Conservation (phyloP, 2,797 vertebrate species). For the Tiaroga cobitis region DNA sequence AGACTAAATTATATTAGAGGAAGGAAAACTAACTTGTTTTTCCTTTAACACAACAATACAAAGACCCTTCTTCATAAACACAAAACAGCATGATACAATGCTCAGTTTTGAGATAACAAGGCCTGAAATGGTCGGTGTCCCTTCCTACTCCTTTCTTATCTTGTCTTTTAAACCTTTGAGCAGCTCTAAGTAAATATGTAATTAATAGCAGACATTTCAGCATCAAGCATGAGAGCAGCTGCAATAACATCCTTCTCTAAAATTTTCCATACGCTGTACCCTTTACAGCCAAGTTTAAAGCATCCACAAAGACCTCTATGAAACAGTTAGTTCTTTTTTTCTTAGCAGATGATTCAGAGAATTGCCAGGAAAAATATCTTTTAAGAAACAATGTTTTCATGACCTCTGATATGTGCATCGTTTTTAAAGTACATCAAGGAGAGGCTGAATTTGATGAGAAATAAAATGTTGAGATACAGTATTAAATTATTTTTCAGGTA, state of each 20-base stretch:
- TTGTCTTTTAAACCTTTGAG: slow-evolving; percentile 56
- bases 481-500: background rate
- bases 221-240: slow-evolving; percentile 72
- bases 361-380: slow-evolving; percentile 26
- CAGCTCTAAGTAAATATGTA: slow-evolving; percentile 61
- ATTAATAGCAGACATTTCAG: slow-evolving; percentile 59
- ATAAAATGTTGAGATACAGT: background rate
- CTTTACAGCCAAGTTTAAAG: slow-evolving; percentile 37
- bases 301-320: slow-evolving; percentile 6
- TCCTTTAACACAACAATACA: slow-evolving; percentile 32
- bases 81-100: slow-evolving; percentile 32
- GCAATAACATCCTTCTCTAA: slow-evolving; percentile 76
- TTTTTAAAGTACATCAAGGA: slow-evolving; percentile 8
- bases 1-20: slow-evolving; percentile 16
- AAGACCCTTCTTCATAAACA: slow-evolving; percentile 44
- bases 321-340: slow-evolving; percentile 57
- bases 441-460: background rate
- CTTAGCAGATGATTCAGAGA: background rate
- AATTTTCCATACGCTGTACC: slow-evolving; percentile 71
- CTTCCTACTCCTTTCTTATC: slow-evolving; percentile 56
- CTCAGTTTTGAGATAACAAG: slow-evolving; percentile 34
- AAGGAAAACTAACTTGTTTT: slow-evolving; percentile 33
- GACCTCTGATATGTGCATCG: slow-evolving; percentile 20
- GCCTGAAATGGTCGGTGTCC: slow-evolving; percentile 41
- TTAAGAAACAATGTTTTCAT: slow-evolving; percentile 31